Evolutionary conservation across 2,888 invertebrate species (phyloP).

Genomic region (Xanthorhoe designata): DNA sequence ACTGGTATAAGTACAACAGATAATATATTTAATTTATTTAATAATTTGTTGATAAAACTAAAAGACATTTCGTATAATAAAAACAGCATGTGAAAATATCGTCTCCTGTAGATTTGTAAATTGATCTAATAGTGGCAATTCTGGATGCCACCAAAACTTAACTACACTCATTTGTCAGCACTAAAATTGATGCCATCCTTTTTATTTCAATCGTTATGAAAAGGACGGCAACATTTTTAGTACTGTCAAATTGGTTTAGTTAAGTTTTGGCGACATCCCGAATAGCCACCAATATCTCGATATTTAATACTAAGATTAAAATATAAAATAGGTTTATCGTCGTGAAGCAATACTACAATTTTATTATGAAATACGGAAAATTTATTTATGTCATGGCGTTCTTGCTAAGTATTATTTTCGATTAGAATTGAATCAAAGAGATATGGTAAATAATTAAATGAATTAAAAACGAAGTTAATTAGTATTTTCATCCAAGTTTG

Average conservation of each 20-base stretch:
- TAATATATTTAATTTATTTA: constrained; percentile 26
- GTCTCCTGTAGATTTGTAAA: constrained; percentile 18
- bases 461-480: neutral
- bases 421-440: constrained; percentile 20
- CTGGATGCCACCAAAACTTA: no score
- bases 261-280: no score
- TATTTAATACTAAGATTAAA: constrained; percentile 12
- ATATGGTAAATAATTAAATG: neutral
- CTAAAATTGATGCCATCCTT: no score
- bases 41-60: constrained; percentile 13
- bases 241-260: no score
- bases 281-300: no score
- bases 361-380: constrained; percentile 14
- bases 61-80: constrained; percentile 29
- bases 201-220: no score
- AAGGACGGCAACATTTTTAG: no score
- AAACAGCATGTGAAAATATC: neutral
- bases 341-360: constrained; percentile 30
- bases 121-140: no score
- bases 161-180: no score
- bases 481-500: neutral
- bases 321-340: constrained; percentile 19
- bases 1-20: constrained; percentile 37
- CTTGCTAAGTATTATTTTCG: constrained; percentile 39
- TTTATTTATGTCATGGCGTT: constrained; percentile 29